Base-by-base conservation (phyloP, 2,113 vertebrate genomes). In the Elephas maximus region DNA sequence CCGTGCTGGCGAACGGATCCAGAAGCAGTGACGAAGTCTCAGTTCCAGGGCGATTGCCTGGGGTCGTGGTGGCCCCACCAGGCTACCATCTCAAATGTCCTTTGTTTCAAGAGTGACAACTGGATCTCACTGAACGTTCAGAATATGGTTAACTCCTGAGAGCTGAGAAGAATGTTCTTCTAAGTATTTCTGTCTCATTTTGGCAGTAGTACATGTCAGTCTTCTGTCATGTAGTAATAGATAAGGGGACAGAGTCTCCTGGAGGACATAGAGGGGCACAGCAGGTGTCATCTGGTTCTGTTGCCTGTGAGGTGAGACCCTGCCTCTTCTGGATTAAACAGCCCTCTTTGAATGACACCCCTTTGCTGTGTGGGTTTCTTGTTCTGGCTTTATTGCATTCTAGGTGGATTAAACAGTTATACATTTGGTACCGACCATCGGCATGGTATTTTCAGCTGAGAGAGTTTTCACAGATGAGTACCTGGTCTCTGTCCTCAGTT, bases 81-180 rank as follows among this genome's bases (percentile, higher is more conserved):
- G 37, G 41, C 26, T 51, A 62, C 37, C 44, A 2, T 77, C 91
- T 79, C 81, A 81, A 65, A 18, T 48, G 71, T 37, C 73, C 20
- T 48, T 93, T 92, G 48, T 63, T 94, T 82, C 20, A 90, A 33
- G 30, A 95, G 26, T 63, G 37, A 74, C 73, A 83, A 26, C 53
- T 83, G 33, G 67, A 30, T 48, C 44, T 95, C 76, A 48, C 48
- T 71, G 78, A 44, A n/a, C 63, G 24, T 85, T 84, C 74, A 88
- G 62, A 63, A 24, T 84, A 57, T 60, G 41, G 18, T 33, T 67
- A 88, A 62, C 33, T 63, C 83, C 51, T 69, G 51, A 67, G 10
- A 30, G 65, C 30, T 67, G 41, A 48, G 24, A 48, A 48, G 44
- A 48, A 48, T 21, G 30, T 8, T 51, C 45, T 48, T 51, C 14